Base-by-base conservation (phyloP, 1,140 invertebrate genomes). In the Drosophila gunungcola region DNA sequence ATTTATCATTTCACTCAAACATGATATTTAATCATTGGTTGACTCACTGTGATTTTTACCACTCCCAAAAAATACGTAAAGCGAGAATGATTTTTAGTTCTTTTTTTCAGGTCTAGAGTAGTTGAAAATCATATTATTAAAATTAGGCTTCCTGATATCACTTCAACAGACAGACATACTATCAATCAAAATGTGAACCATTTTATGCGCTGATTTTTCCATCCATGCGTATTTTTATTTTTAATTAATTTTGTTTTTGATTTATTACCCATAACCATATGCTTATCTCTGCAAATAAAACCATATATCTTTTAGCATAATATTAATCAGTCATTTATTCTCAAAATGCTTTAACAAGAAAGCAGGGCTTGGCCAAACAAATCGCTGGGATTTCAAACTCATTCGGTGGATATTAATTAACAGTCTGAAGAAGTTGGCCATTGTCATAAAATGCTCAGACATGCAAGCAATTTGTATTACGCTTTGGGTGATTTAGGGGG, bases 401-500 rank as follows among this genome's bases (percentile, higher is more conserved):
- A 48, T 69, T 69, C 43, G 29, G 67, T 64, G 70, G 51, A 70
- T 70, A 70, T 70, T 70, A 70, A 70, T 70, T 70, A 70, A 70
- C 51, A 70, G 68, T 48, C 68, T 56, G 68, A 34, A n/a, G 52
- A 70, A 70, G 68, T 70, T 70, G 65, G 65, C 80, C 68, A 68
- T 67, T 77, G 78, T 74, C 84, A 80, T 84, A 80, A 89, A 88
- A 84, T 70, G 73, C 57, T 75, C 76, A 89, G 80, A 89, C 83
- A 89, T 88, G 84, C 82, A 78, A 86, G 80, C 84, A 89, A 88
- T 88, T 88, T 90, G 80, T 84, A 75, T 78, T 73, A 57, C 54
- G 48, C 54, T 76, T 41, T 36, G 16, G 73, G 34, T 55, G 67
- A 76, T 68, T 55, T 58, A 39, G 16, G 41, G 25, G 38, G 41